Base-by-base conservation (phyloP, 1,140 invertebrate genomes). In the Nasonia longicornis region DNA sequence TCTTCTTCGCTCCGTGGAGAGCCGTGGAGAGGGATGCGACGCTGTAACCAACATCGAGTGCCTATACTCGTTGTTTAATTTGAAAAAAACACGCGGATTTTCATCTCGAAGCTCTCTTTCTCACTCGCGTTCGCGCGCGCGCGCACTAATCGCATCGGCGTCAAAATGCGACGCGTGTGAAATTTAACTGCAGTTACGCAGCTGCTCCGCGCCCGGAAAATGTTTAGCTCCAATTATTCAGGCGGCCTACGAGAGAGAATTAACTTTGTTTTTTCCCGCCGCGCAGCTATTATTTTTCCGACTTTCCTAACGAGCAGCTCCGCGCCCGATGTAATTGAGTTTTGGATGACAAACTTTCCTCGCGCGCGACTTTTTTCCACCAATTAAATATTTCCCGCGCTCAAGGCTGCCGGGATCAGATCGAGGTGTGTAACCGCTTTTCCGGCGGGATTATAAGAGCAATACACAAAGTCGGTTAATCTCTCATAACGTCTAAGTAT, bases 311-410 rank as follows among this genome's bases (percentile, higher is more conserved):
- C 69, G 35, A 71, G 69, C 38, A 42, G 38, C n/a, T n/a, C 10
- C 69, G 20, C 8, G 20, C 8, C 10, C 29, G 20, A n/a, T 73
- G 38, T 73, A 73, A 73, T 73, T 48, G 8, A 73, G 71, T 48
- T 73, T 73, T 16, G 20, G 11, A 35, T 35, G 69, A 35, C 7
- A 71, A 71, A 71, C 69, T 71, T 71, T 71, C 3, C 10, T 71
- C 0, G 20, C 4, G 69, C 69, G 20, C 16, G 1, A 6, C 16
- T 58, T 58, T 58, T 3, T 20, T 7, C 4, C 31, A 58, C 16
- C 20, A 58, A 58, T 58, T 58, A 58, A 58, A n/a, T 48, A 48
- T 48, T 16, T 58, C 52, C 3, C 52, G 52, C 20, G 20, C 52
- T n/a, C 52, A 58, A 58, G 16, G 20, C 38, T 42, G 52, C 16